Base-by-base conservation (phyloP, 2,113 vertebrate genomes). In the Chinchilla lanigera region DNA sequence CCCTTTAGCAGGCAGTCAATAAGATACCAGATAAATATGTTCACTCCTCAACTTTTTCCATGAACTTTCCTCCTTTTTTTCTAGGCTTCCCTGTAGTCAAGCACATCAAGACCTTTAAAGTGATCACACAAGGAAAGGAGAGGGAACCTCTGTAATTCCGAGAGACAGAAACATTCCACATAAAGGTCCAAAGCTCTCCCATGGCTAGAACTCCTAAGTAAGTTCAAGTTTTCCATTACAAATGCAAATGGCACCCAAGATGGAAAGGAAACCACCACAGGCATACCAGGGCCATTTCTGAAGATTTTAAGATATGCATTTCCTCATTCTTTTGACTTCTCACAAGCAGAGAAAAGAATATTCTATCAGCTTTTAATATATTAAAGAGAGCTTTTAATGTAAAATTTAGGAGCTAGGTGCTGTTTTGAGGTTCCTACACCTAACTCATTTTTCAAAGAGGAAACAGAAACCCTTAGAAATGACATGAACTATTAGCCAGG, bases 251-350 rank as follows among this genome's bases (percentile, higher is more conserved):
- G 77, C 58, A 38, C 82, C n/a, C 11, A n/a, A 82, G 94, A 90
- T 0, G 41, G 81, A 52, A 78, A 12, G 54, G n/a, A 50, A 22
- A 33, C 54, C 30, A 65, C 16, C 4, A 19, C 20, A 60, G 5
- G 5, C 41, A n/a, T 1, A 26, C 1, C 1, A 0, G 41, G 47
- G 26, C 13, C 16, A 10, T 5, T 22, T 28, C 41, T 16, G 5
- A 38, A 11, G 9, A n/a, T 33, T 12, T n/a, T n/a, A 14, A 50
- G 41, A n/a, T 22, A 75, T 10, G 38, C 14, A 16, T 26, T 20
- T 52, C 61, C 58, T 81, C 60, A 33, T 17, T 77, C 50, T 56
- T 16, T 35, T 10, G 33, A n/a, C 19, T 4, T 58, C 33, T 85
- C 5, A 9, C 44, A 54, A 30, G 63, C 7, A 52, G 3, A 86